phyloP scores from a whole-genome alignment of 2,888 invertebrate genomes.

The Spodoptera exigua region DNA sequence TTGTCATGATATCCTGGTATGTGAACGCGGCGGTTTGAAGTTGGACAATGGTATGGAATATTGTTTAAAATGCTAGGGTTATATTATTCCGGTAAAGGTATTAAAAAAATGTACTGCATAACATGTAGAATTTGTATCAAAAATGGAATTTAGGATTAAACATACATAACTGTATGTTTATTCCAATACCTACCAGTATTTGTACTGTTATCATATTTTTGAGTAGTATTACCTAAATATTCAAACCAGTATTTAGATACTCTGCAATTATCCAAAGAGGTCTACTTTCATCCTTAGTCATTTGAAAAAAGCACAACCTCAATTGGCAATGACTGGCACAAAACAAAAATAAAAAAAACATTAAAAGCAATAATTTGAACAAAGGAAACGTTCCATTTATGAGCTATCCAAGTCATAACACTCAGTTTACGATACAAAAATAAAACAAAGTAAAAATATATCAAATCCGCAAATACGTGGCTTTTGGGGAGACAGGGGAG shows the following conservation, averaged over 20 bases:
- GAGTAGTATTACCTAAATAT: too few species aligned
- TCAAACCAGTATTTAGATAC: too few species aligned
- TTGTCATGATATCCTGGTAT: conserved; percentile 1
- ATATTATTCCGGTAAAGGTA: too few species aligned
- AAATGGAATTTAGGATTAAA: too few species aligned
- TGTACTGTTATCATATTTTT: too few species aligned
- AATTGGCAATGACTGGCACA: too few species aligned
- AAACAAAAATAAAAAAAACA: conserved; percentile 5
- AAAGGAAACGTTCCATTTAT: conserved; percentile 41
- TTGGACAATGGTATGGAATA: neutral
- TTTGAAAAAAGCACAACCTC: neutral
- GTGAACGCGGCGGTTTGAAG: conserved; percentile 7
- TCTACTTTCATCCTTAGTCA: neutral
- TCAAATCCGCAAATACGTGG: conserved; percentile 62
- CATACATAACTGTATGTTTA: too few species aligned
- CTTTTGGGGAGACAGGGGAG: conserved; percentile 50
- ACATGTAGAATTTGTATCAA: too few species aligned
- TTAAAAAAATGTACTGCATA: too few species aligned
- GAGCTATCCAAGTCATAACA: conserved; percentile 44
- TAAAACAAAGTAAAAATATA: conserved; percentile 58
- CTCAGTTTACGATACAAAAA: conserved; percentile 52
- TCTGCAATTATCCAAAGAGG: too few species aligned
- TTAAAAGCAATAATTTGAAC: conserved; percentile 40
- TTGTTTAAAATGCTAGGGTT: too few species aligned
- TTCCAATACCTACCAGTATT: too few species aligned